Base-by-base conservation (phyloP, 1,140 invertebrate genomes). In the Ceratoteleas bidentatus region DNA sequence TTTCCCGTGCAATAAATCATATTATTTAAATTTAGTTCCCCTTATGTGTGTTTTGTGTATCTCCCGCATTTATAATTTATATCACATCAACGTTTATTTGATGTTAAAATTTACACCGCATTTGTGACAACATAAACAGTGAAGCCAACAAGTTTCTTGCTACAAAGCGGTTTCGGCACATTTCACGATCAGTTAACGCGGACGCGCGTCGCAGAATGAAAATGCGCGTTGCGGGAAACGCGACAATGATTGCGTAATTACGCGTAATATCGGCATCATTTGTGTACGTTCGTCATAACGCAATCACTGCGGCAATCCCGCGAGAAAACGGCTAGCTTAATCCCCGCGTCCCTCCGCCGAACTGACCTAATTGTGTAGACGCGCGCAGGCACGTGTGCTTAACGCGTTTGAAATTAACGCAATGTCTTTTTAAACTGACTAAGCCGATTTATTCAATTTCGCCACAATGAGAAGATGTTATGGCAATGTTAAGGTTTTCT, bases 271-370 rank as follows among this genome's bases (percentile, higher is more conserved):
- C 60, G 47, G 60, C 72, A 54, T 66, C 73, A 62, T 82, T 77
- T 72, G 69, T 64, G 75, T 56, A 74, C 68, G 58, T 83, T 83
- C 79, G 57, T 69, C 75, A 75, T 81, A 81, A 86, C 83, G 81
- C 81, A 84, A 86, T 86, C 85, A 75, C 56, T 40, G 24, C 32
- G 9, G 16, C 47, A 47, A 77, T 85, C 68, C 76, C 73, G 56
- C 47, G 66, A 52, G 54, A 78, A 81, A 64, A 77, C 60, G 34
- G 57, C 8, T 33, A 58, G 58, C 62, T 65, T 84, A 81, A 73
- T 43, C 47, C 32, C 14, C 16, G 24, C 45, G 24, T 24, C 49
- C 16, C 53, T 38, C 53, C 40, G 47, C 47, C n/a, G 32, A 13
- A 47, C 15, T 16, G 68, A 73, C 60, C 81, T 81, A 83, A 84